These are phyloP conservation scores for Rhabdomys pumilio DNA, from an alignment of 2,797 vertebrate species.

Conservation along the genomic window DNA sequence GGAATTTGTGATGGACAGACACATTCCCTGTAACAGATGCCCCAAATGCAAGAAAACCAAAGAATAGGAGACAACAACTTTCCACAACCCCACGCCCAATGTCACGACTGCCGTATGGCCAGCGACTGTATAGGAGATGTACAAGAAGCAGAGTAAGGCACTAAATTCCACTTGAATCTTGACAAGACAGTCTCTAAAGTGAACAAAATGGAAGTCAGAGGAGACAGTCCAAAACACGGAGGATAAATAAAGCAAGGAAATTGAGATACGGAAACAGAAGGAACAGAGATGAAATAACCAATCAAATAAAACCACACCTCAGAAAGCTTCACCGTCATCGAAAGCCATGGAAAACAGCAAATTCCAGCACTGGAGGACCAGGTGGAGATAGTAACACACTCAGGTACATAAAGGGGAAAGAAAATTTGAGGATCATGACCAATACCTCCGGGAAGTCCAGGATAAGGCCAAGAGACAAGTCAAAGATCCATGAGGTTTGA, in stretches of 20 bases:
- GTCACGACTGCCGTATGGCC: too few relatives aligned
- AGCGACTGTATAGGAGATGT: background rate
- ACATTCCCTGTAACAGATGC: background rate
- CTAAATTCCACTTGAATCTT: background rate
- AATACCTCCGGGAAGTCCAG: background rate
- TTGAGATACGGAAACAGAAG: background rate
- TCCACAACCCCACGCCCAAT: background rate
- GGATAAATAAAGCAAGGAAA: background rate
- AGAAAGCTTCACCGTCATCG: background rate
- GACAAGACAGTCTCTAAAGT: background rate
- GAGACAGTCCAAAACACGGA: background rate
- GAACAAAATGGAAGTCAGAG: background rate
- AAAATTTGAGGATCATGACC: background rate
- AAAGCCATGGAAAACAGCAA: background rate
- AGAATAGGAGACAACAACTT: background rate
- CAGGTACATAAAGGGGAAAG: background rate
- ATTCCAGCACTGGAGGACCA: background rate
- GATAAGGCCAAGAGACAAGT: background rate
- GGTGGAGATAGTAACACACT: background rate
- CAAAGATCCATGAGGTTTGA: background rate
- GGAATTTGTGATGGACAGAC: too few relatives aligned
- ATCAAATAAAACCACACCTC: background rate
- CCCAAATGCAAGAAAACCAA: background rate
- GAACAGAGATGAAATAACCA: background rate
- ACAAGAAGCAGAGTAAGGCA: too few relatives aligned